Percentiles rank a stretch among this genome's conserved stretches.
Conservation (phyloP, 1,140 invertebrate species). For the Drosophila takahashii region DNA sequence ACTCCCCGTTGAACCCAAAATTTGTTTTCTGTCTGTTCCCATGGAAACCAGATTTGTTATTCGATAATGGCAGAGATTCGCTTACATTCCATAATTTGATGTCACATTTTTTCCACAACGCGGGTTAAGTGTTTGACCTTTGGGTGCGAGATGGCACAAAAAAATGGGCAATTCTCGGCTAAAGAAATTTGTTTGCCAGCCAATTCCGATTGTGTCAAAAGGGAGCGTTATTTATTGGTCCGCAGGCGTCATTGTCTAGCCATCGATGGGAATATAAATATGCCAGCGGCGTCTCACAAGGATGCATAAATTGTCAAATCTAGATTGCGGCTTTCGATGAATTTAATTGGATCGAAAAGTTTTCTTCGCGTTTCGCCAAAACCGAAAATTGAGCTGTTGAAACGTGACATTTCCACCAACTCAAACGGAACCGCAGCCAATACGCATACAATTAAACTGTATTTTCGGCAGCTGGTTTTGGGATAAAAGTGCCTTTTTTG, state of each 20-base stretch:
- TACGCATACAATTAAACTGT: constrained; percentile 52
- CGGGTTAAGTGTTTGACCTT: constrained; percentile 70
- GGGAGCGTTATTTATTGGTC: constrained; percentile 66
- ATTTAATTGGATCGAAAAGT: constrained; percentile 74
- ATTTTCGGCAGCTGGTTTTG: constrained; percentile 36
- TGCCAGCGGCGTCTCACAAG: constrained; percentile 42
- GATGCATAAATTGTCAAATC: constrained; percentile 71
- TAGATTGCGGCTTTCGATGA: constrained; percentile 25
- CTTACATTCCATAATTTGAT: constrained; percentile 67
- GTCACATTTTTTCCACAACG: constrained; percentile 48
- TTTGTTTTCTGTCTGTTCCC: not conserved
- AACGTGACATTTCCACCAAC: constrained; percentile 71
- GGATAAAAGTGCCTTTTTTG: constrained; percentile 12
- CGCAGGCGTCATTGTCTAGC: constrained; percentile 65
- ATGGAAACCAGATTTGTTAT: constrained; percentile 6
- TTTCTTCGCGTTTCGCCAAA: constrained; percentile 47
- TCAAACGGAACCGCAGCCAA: constrained; percentile 26
- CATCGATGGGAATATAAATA: constrained; percentile 74
- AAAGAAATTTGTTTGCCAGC: constrained; percentile 71
- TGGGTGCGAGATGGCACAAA: constrained; percentile 31
- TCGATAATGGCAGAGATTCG: constrained; percentile 23
- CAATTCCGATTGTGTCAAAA: constrained; percentile 80
- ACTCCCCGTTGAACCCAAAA: not conserved
- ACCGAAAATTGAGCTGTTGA: constrained; percentile 70
- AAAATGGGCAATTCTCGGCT: constrained; percentile 21